phyloP scores from a whole-genome alignment of 53 echinoderm and acorn worm species.

The Zoroaster sp. region DNA sequence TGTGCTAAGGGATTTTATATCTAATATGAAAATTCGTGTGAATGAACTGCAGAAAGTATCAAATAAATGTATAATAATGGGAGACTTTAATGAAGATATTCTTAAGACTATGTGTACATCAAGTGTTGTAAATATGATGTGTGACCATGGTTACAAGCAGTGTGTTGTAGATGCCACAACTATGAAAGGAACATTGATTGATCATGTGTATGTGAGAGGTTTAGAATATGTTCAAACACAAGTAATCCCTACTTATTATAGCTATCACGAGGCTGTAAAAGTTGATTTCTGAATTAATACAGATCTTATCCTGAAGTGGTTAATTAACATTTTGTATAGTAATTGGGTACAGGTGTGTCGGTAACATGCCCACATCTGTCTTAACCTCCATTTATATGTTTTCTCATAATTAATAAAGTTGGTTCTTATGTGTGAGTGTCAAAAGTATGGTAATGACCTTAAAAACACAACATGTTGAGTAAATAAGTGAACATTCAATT shows the following conservation, averaged over 20 bases:
- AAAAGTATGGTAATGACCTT: background rate
- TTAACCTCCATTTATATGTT: background rate
- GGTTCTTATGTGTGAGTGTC: background rate
- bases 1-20: background rate
- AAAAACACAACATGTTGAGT: background rate
- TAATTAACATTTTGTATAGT: background rate
- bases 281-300: background rate
- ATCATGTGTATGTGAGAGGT: slow-evolving; percentile 51
- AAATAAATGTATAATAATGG: slow-evolving; percentile 2
- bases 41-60: background rate
- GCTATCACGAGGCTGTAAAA: slow-evolving; percentile 37
- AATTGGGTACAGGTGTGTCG: background rate
- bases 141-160: background rate
- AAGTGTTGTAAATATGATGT: background rate
- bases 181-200: slow-evolving; percentile 35
- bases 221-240: background rate
- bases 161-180: slow-evolving; percentile 21
- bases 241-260: slow-evolving; percentile 44
- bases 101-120: background rate
- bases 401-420: background rate
- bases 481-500: background rate
- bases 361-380: background rate
- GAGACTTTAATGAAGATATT: slow-evolving; percentile 6
- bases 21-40: background rate
- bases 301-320: background rate